A percentile compares a stretch with the other conserved stretches of the same genome.
These are phyloP conservation scores for Pachycephala philippinensis DNA, from an alignment of 2,113 vertebrate genomes.

Conservation along the genomic window DNA sequence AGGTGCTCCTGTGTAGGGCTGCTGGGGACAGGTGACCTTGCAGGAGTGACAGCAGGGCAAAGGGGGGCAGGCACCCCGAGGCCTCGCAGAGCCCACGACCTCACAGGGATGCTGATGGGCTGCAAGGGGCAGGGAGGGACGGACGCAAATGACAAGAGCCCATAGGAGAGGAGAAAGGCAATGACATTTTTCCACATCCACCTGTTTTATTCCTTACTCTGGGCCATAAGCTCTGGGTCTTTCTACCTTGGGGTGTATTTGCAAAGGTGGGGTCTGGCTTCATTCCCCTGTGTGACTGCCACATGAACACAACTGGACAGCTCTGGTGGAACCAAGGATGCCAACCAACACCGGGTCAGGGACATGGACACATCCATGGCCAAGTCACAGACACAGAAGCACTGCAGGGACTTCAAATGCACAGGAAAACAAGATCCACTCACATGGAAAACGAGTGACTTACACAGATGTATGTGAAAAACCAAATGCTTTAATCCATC, in stretches of 20 bases:
- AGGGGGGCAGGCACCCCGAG: accelerated
- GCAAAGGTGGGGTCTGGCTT: background rate
- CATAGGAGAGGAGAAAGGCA: background rate
- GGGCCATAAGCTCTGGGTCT: background rate
- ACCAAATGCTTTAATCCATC: slow-evolving; percentile 82
- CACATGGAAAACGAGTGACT: slow-evolving; percentile 55
- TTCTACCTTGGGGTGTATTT: accelerated
- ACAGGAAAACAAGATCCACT: slow-evolving; percentile 4
- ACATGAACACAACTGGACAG: background rate
- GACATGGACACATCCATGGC: background rate
- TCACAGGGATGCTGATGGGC: background rate
- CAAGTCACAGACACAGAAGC: background rate
- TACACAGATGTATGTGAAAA: slow-evolving; percentile 71
- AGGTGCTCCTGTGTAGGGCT: background rate
- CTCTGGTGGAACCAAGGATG: background rate
- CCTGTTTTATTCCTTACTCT: background rate
- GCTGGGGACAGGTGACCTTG: background rate
- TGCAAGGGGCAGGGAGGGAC: background rate
- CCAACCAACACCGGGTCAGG: background rate
- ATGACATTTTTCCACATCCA: background rate
- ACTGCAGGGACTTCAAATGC: background rate
- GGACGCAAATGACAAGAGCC: background rate
- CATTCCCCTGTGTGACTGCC: accelerated
- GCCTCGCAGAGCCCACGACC: background rate
- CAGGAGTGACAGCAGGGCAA: background rate